These are phyloP conservation scores for Sebastes schlegelii DNA, from an alignment of 2,113 vertebrate genomes.

Conservation along the genomic window DNA sequence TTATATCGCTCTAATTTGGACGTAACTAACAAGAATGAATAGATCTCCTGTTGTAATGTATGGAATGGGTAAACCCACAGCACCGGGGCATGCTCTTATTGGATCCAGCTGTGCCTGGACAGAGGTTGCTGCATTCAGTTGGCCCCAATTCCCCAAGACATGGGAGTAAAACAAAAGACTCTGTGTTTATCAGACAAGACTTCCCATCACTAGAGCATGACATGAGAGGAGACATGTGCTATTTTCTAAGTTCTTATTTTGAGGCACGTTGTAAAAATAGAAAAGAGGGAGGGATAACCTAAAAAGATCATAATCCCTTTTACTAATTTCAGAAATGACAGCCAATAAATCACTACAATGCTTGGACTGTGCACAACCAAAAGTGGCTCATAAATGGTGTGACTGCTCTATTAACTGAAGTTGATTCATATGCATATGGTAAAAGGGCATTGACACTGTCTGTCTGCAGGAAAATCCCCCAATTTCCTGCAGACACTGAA, in stretches of 20 bases:
- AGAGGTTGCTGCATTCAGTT: constrained; percentile 62
- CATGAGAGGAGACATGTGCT: constrained; percentile 25
- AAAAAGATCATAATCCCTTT: constrained; percentile 4
- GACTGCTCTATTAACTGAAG: constrained; percentile 16
- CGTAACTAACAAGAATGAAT: not conserved
- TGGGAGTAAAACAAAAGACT: constrained; percentile 65
- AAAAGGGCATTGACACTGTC: constrained; percentile 28
- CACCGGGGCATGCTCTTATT: constrained; percentile 58
- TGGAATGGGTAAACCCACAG: constrained; percentile 69
- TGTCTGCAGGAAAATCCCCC: constrained; percentile 60
- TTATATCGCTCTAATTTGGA: constrained; percentile 10
- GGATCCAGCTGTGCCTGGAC: constrained; percentile 72
- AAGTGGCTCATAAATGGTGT: constrained; percentile 14
- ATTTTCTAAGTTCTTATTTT: constrained; percentile 22
- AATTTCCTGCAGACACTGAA: constrained; percentile 74
- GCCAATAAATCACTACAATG: constrained; percentile 12
- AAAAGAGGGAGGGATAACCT: not conserved
- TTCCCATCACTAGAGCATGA: constrained; percentile 48
- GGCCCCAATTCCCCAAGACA: constrained; percentile 62
- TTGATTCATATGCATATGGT: constrained; percentile 34
- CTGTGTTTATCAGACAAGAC: constrained; percentile 64
- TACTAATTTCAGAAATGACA: not conserved
- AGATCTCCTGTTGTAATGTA: constrained; percentile 75
- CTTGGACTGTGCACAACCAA: not conserved
- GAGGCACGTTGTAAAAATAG: constrained; percentile 33